Evolutionary conservation across 53 echinoderm and acorn worm genomes (phyloP).

Genomic region (Apostichopus leukothele): DNA sequence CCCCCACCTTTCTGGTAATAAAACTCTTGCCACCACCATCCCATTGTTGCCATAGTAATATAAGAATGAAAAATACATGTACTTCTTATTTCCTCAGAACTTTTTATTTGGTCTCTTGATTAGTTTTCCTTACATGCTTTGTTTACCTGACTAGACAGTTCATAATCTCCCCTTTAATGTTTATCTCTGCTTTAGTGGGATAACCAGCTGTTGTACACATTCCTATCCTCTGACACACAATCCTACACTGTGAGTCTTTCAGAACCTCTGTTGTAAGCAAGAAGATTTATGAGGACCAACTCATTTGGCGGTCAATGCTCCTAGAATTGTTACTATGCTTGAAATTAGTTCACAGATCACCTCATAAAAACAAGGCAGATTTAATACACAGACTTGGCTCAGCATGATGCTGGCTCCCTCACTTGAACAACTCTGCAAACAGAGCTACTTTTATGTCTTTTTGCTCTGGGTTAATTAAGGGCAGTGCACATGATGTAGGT

Average conservation of each 20-base stretch:
- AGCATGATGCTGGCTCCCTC: conserved; percentile 26
- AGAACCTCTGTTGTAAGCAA: background rate
- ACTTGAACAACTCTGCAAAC: conserved; percentile 24
- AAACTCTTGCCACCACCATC: no score
- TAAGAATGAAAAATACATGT: no score
- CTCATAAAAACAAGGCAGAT: conserved; percentile 31
- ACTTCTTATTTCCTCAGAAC: no score
- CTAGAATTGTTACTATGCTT: background rate
- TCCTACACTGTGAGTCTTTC: no score
- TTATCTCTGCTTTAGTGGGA: conserved; percentile 3
- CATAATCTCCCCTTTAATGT: conserved; percentile 28
- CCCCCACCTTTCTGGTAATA: no score
- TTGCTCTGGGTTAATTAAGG: conserved; percentile 12
- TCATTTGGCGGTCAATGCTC: conserved; percentile 41
- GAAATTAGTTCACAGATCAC: conserved; percentile 18
- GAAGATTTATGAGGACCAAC: conserved; percentile 34
- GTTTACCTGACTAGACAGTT: background rate
- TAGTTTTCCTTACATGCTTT: background rate
- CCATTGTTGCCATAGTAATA: no score
- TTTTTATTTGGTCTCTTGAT: no score
- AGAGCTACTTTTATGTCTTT: conserved; percentile 24
- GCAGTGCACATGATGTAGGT: background rate
- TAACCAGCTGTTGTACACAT: conserved; percentile 34
- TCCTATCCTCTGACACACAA: conserved; percentile 28
- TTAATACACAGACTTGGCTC: conserved; percentile 29